A percentile compares a stretch with the other conserved stretches of the same genome.
Evolutionary conservation across 2,888 invertebrate genomes (phyloP).

Genomic region (Miltochrista miniata): DNA sequence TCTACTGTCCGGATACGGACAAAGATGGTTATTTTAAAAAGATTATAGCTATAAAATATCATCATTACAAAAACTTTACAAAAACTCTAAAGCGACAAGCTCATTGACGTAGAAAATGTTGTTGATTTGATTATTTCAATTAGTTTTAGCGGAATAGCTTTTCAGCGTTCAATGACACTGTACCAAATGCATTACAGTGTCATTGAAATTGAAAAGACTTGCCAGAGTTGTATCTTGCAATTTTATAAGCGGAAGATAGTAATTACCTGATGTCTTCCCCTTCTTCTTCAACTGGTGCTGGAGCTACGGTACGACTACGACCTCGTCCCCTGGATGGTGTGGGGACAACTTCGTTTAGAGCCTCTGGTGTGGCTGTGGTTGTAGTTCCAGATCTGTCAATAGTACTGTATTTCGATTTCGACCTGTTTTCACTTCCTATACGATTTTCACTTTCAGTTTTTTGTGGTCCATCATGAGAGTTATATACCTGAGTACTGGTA

Average conservation of each 20-base stretch:
- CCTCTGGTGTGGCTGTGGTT: constrained; percentile 82
- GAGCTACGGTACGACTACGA: constrained; percentile 75
- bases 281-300: constrained; percentile 77
- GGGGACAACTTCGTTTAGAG: constrained; percentile 86
- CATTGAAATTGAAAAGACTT: too few species aligned
- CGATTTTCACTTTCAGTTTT: constrained; percentile 75
- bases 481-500: constrained; percentile 63
- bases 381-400: constrained; percentile 73
- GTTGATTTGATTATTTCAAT: too few species aligned
- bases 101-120: too few species aligned
- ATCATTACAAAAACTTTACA: too few species aligned
- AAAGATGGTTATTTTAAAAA: too few species aligned
- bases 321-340: constrained; percentile 69
- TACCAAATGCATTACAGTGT: too few species aligned
- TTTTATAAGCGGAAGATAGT: background rate
- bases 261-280: constrained; percentile 73
- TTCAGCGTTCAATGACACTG: too few species aligned
- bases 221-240: background rate
- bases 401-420: constrained; percentile 82
- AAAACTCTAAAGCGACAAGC: too few species aligned
- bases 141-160: too few species aligned
- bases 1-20: too few species aligned
- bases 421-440: constrained; percentile 68
- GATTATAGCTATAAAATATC: too few species aligned
- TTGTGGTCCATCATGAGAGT: constrained; percentile 85